Evolutionary conservation across 1,140 invertebrate species (phyloP).

Genomic region (Hypsibius dujardini): DNA sequence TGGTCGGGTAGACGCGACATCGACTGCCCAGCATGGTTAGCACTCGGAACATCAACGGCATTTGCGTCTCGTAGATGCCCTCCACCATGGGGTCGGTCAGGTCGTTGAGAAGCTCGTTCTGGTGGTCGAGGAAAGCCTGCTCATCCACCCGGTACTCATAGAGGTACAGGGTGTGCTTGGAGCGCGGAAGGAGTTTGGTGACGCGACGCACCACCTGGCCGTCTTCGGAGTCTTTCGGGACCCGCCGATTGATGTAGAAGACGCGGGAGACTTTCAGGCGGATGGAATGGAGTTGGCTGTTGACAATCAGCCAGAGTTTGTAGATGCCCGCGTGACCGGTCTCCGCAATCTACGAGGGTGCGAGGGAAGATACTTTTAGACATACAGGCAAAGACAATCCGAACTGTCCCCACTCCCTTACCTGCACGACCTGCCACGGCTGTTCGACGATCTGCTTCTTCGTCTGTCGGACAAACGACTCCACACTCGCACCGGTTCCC

Average conservation of each 20-base stretch:
- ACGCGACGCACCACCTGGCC: slow-evolving; percentile 45
- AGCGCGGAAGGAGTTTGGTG: slow-evolving; percentile 66
- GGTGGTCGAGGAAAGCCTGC: slow-evolving; percentile 52
- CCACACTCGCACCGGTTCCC: slow-evolving; percentile 32
- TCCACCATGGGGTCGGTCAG: slow-evolving; percentile 78
- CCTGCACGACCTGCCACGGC: slow-evolving; percentile 80
- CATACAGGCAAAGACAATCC: too few relatives aligned
- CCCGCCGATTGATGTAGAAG: slow-evolving; percentile 83
- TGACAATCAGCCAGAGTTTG: slow-evolving; percentile 71
- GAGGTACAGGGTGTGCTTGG: slow-evolving; percentile 59
- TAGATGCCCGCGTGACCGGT: slow-evolving; percentile 63
- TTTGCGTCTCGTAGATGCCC: slow-evolving; percentile 94
- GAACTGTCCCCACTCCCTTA: slow-evolving; percentile 26
- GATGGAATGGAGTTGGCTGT: slow-evolving; percentile 43
- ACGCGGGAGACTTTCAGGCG: slow-evolving; percentile 60
- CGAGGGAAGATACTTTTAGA: too few relatives aligned
- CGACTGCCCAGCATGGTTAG: slow-evolving; percentile 71
- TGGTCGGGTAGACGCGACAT: slow-evolving; percentile 34
- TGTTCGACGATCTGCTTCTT: slow-evolving; percentile 49
- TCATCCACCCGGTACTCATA: slow-evolving; percentile 84
- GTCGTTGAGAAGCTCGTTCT: slow-evolving; percentile 58
- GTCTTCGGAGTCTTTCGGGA: slow-evolving; percentile 41
- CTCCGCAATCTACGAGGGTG: slow-evolving; percentile 34
- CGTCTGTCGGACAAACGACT: slow-evolving; percentile 21
- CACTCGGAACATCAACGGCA: slow-evolving; percentile 67